Evolutionary conservation across 2,888 invertebrate genomes (phyloP).

Genomic region (Drosophila recens): DNA sequence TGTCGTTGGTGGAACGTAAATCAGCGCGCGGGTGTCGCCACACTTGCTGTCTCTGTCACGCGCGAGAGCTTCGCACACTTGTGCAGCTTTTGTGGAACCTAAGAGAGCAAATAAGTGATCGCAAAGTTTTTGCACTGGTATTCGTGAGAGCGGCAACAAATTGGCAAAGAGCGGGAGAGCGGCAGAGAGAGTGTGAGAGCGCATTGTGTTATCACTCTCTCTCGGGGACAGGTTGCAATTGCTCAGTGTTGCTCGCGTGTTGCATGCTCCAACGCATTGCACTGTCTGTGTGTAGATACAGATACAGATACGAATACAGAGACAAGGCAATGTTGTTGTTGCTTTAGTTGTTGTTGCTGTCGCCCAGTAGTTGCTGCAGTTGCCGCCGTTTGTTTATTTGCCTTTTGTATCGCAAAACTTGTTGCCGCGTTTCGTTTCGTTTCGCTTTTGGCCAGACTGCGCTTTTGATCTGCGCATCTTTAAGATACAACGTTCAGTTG

Average conservation of each 20-base stretch:
- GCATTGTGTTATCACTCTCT: slow-evolving; percentile 23
- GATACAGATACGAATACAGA: slow-evolving; percentile 45
- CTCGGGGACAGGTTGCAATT: slow-evolving; percentile 58
- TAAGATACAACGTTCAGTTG: slow-evolving; percentile 78
- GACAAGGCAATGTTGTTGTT: slow-evolving; percentile 24
- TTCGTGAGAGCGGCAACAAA: slow-evolving; percentile 27
- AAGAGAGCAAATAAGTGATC: slow-evolving; percentile 58
- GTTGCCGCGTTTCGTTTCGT: slow-evolving; percentile 49
- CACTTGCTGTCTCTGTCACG: slow-evolving; percentile 57
- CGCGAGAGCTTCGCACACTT: slow-evolving; percentile 41
- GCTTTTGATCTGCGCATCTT: slow-evolving; percentile 76
- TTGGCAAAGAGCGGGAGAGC: slow-evolving; percentile 44
- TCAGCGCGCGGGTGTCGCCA: slow-evolving; percentile 31
- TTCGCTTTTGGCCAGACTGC: slow-evolving; percentile 42
- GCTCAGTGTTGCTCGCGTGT: slow-evolving; percentile 39
- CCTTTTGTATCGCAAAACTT: slow-evolving; percentile 71
- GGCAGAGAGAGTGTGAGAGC: slow-evolving; percentile 25
- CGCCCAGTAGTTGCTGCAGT: slow-evolving; percentile 47
- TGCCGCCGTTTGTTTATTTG: slow-evolving; percentile 74
- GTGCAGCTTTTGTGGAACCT: slow-evolving; percentile 72
- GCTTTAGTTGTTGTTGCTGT: too few species aligned
- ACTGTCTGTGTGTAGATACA: slow-evolving; percentile 44
- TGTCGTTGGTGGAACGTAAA: slow-evolving; percentile 27
- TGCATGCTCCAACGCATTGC: slow-evolving; percentile 59
- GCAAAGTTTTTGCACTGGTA: slow-evolving; percentile 19